phyloP scores from a whole-genome alignment of 2,113 vertebrate genomes.

The Anarrhichthys ocellatus region DNA sequence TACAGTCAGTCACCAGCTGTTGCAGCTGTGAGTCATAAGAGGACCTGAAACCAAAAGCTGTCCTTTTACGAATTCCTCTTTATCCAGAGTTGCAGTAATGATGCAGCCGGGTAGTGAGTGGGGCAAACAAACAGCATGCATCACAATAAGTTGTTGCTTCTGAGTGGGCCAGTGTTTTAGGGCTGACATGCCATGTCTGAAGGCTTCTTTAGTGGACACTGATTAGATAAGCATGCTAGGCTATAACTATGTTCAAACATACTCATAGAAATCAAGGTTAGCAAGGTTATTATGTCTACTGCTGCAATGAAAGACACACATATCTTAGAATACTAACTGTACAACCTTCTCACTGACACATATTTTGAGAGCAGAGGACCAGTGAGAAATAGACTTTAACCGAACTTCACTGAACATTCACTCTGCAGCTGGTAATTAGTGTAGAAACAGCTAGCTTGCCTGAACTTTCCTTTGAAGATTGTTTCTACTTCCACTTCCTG shows the following conservation, averaged over 20 bases:
- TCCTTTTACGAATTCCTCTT: conserved; percentile 21
- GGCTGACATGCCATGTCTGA: background rate
- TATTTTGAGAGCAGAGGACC: conserved; percentile 5
- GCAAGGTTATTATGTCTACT: background rate
- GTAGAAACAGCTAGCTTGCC: conserved; percentile 30
- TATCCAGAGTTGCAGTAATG: conserved; percentile 19
- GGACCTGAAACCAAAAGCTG: conserved; percentile 47
- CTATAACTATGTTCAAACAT: conserved; percentile 27
- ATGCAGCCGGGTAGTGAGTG: background rate
- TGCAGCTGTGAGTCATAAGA: conserved; percentile 32
- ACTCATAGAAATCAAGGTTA: conserved; percentile 16
- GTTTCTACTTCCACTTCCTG: conserved; percentile 73
- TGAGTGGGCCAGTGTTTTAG: background rate
- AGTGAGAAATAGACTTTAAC: conserved; percentile 19
- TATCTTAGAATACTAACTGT: conserved; percentile 13
- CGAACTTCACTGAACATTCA: conserved; percentile 25
- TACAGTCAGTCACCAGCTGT: background rate
- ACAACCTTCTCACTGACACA: conserved; percentile 1
- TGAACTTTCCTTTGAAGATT: conserved; percentile 66
- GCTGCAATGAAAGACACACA: conserved; percentile 8
- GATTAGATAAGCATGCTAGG: conserved; percentile 6
- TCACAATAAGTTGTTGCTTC: conserved; percentile 16
- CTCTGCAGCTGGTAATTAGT: conserved; percentile 66
- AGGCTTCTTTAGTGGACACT: background rate
- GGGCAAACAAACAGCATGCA: conserved; percentile 15